These are phyloP conservation scores for Geococcyx californianus DNA, from an alignment of 2,113 vertebrate species.

Conservation along the genomic window DNA sequence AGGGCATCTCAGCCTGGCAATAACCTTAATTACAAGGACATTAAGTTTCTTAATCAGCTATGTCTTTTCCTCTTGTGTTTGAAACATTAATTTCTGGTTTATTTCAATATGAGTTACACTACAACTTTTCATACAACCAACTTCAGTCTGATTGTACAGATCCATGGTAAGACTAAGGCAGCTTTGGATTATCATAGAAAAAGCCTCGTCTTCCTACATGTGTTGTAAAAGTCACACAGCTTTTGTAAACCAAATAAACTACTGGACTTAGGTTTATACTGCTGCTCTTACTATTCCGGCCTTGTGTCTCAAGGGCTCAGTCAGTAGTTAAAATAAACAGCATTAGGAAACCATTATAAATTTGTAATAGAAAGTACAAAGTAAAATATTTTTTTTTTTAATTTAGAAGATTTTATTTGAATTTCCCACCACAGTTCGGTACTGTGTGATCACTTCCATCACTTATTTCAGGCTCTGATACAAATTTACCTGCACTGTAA, in stretches of 20 bases:
- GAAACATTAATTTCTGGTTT: neutral
- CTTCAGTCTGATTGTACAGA: neutral
- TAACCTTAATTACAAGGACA: neutral
- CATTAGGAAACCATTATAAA: neutral
- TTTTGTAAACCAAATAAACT: neutral
- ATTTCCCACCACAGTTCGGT: neutral
- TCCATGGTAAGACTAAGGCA: neutral
- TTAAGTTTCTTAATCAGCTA: neutral
- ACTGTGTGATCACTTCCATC: neutral
- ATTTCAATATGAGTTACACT: neutral
- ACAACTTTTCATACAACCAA: neutral
- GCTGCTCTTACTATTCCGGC: neutral
- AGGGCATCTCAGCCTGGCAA: neutral
- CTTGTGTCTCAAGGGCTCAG: neutral
- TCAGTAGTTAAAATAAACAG: conserved; percentile 26
- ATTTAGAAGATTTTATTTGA: neutral
- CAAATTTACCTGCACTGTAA: neutral
- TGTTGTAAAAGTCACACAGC: neutral
- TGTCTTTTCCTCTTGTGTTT: neutral
- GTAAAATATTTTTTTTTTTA: neutral
- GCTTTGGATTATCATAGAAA: neutral
- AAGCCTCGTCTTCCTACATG: neutral
- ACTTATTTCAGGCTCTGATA: neutral
- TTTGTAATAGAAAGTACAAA: conserved; percentile 17
- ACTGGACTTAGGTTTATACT: neutral